Conservation (phyloP, 2,797 vertebrate genomes). For the Propithecus deckenii region DNA sequence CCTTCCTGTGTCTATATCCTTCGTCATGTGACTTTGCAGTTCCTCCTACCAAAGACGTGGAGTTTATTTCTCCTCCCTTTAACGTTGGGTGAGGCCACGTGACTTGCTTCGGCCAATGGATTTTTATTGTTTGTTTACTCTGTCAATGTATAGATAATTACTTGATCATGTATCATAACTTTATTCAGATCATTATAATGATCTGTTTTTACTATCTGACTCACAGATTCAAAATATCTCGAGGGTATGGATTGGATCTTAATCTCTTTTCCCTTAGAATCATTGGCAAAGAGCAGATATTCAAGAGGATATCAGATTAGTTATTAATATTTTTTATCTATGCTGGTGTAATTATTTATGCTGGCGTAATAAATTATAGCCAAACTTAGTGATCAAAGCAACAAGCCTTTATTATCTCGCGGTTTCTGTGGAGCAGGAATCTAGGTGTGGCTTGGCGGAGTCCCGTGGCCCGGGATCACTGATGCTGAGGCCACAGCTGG, state of each 20-base stretch:
- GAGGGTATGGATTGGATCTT: neutral
- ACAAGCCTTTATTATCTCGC: neutral
- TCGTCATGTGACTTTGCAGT: neutral
- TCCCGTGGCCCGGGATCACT: neutral
- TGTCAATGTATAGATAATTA: neutral
- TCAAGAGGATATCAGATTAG: neutral
- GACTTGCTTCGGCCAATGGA: neutral
- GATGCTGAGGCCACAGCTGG: neutral
- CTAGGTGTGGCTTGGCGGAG: neutral
- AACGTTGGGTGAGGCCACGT: neutral
- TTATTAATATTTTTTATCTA: neutral
- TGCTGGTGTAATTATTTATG: neutral
- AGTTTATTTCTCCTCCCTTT: neutral
- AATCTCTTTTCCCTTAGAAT: neutral
- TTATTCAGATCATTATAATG: neutral
- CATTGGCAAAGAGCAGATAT: neutral
- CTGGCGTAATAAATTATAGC: neutral
- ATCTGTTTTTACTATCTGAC: neutral
- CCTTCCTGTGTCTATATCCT: neutral
- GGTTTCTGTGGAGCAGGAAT: neutral
- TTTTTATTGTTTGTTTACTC: slow-evolving; percentile 4
- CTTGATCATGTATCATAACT: neutral
- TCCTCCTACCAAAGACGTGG: neutral
- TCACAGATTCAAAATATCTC: neutral
- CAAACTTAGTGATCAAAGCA: neutral